phyloP scores from a whole-genome alignment of 2,888 invertebrate genomes.

The Drosophila borborema region DNA sequence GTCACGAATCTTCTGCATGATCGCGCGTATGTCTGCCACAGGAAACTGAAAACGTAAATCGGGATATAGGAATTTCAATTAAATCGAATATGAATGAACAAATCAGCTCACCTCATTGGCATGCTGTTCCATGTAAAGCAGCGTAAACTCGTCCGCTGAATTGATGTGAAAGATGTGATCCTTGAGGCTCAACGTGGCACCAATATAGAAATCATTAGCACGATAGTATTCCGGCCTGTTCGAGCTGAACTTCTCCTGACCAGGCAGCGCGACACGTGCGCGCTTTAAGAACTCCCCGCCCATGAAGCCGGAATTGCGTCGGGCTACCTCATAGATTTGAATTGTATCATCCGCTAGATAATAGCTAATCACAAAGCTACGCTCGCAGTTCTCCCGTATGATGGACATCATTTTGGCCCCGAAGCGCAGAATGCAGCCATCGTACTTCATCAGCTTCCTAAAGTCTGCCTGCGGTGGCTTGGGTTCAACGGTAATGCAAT shows the following conservation, averaged over 20 bases:
- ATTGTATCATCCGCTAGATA: slow-evolving; percentile 94
- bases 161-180: slow-evolving; percentile 92
- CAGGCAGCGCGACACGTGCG: slow-evolving; percentile 90
- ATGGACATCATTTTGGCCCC: slow-evolving; percentile 91
- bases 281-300: slow-evolving; percentile 90
- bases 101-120: slow-evolving; percentile 87
- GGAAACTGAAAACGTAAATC: slow-evolving; percentile 86
- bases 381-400: slow-evolving; percentile 87
- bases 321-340: slow-evolving; percentile 91
- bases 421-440: slow-evolving; percentile 92
- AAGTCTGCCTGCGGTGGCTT: slow-evolving; percentile 92
- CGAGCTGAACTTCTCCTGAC: slow-evolving; percentile 89
- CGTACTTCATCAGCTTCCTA: slow-evolving; percentile 92
- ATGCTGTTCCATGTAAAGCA: slow-evolving; percentile 94
- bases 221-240: slow-evolving; percentile 91
- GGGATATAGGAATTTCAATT: neutral
- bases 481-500: slow-evolving; percentile 92
- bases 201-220: slow-evolving; percentile 93
- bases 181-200: slow-evolving; percentile 91
- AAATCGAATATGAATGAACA: no score
- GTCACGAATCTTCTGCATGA: slow-evolving; percentile 91
- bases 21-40: slow-evolving; percentile 89
- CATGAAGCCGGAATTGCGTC: slow-evolving; percentile 89
- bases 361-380: slow-evolving; percentile 93
- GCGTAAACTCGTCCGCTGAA: slow-evolving; percentile 94